Conservation (phyloP, 2,113 vertebrate species). For the Syrrhaptes paradoxus region DNA sequence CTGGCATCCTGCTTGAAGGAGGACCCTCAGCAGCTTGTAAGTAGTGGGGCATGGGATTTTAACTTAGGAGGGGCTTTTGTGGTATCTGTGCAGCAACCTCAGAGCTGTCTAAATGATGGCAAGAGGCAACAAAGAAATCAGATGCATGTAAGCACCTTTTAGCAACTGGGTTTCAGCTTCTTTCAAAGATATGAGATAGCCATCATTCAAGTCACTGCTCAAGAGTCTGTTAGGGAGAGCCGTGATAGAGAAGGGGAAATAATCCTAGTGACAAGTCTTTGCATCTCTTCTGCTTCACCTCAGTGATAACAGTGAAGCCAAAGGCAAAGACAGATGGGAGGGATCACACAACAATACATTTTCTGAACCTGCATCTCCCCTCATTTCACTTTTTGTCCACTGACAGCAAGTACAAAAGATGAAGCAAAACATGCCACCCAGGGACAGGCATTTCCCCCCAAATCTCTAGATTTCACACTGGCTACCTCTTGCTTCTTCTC, state of each 20-base stretch:
- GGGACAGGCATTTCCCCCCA: rapidly evolving
- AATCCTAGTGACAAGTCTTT: neutral
- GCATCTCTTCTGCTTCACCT: neutral
- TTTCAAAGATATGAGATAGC: neutral
- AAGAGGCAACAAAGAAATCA: neutral
- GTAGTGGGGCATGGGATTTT: neutral
- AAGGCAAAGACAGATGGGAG: neutral
- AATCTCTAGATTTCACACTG: neutral
- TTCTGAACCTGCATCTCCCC: neutral
- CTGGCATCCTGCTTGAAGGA: neutral
- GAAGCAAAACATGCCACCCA: rapidly evolving
- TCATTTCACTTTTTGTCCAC: neutral
- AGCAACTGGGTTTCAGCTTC: neutral
- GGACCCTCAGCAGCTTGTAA: neutral
- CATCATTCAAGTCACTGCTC: neutral
- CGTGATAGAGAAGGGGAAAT: neutral
- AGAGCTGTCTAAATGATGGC: neutral
- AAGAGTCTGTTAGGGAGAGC: neutral
- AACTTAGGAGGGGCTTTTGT: neutral
- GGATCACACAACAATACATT: neutral
- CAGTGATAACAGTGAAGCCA: neutral
- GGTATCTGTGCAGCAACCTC: neutral
- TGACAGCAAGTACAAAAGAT: neutral
- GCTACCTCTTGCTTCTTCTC: neutral
- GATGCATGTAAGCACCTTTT: neutral